These are phyloP conservation scores for Toxotes lorentzi DNA, from an alignment of 2,797 vertebrate genomes.

Conservation along the genomic window DNA sequence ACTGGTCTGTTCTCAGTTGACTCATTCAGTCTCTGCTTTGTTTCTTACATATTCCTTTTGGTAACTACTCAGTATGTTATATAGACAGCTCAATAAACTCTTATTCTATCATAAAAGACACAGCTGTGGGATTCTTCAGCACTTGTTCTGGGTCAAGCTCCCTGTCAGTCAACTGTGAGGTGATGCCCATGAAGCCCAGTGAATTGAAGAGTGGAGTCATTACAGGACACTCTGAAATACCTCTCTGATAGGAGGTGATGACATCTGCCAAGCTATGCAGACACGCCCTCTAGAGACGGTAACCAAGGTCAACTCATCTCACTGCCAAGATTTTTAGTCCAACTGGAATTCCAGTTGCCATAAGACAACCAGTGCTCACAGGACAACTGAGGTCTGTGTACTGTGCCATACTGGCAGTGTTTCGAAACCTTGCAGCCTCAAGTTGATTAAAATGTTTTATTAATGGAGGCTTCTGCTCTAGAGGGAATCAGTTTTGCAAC, in stretches of 20 bases:
- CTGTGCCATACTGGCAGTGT: constrained; percentile 17
- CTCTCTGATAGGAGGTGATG: constrained; percentile 80
- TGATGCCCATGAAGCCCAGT: constrained; percentile 31
- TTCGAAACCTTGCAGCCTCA: constrained; percentile 52
- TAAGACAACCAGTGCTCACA: constrained; percentile 62
- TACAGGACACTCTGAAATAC: constrained; percentile 72
- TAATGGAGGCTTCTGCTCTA: constrained; percentile 55
- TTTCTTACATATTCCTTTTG: not conserved
- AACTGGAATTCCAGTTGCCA: constrained; percentile 67
- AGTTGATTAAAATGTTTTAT: constrained; percentile 51
- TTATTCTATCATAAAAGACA: constrained; percentile 24
- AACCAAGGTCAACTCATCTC: constrained; percentile 81
- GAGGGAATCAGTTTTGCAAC: constrained; percentile 33
- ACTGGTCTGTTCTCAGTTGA: constrained; percentile 2
- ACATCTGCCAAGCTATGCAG: constrained; percentile 82
- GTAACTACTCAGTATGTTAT: not conserved
- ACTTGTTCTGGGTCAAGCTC: constrained; percentile 54
- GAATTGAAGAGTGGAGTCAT: constrained; percentile 42
- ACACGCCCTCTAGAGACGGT: constrained; percentile 78
- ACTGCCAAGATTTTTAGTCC: constrained; percentile 71
- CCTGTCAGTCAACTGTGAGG: constrained; percentile 60
- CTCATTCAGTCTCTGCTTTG: not conserved
- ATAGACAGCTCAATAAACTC: constrained; percentile 2
- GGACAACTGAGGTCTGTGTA: constrained; percentile 47
- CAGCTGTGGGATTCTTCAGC: constrained; percentile 52